Base-by-base conservation (phyloP, 2,888 invertebrate genomes). In the Drosophila mayaguana region DNA sequence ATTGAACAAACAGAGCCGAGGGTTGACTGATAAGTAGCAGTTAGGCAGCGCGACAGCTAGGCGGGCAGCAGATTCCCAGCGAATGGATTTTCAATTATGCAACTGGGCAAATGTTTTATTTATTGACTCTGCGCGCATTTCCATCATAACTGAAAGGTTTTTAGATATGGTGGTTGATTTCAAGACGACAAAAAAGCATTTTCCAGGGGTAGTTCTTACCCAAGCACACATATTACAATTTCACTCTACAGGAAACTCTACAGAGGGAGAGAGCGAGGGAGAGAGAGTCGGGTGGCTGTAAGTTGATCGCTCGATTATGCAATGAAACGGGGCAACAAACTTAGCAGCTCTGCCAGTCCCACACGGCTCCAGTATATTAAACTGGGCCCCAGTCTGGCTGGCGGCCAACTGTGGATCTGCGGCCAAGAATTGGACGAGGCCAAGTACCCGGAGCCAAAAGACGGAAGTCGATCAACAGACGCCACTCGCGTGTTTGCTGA, bases 41-140 rank as follows among this genome's bases (percentile, higher is more conserved):
- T 5, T 63, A 38, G 63, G 42, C 56, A 14, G 34, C 12, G 34
- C 34, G 34, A 34, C 32, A 32, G 43, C 54, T 12, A 59, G 64
- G 56, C 50, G 18, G 11, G 28, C 16, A 22, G 48, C 6, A 53
- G 59, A 78, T 72, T 74, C 84, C 60, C 71, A 73, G 63, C 60
- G 61, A 68, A 75, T 69, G 61, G 83, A 65, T 81, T 79, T 84
- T 84, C 88, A 89, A 88, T 84, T 89, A 84, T 87, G 85, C 85
- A 87, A 84, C 89, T 75, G 70, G 81, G 78, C 88, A 82, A 89
- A 86, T 88, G 83, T 74, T 70, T 85, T 85, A 88, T 85, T 89
- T 85, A 85, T 88, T 88, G 85, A 89, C 85, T 88, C 65, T 72
- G 51, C 45, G 46, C 54, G 63, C 62, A 53, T 74, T 81, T 64